These are phyloP conservation scores for Lordiphosa stackelbergi DNA, from an alignment of 1,140 invertebrate genomes.

Conservation along the genomic window DNA sequence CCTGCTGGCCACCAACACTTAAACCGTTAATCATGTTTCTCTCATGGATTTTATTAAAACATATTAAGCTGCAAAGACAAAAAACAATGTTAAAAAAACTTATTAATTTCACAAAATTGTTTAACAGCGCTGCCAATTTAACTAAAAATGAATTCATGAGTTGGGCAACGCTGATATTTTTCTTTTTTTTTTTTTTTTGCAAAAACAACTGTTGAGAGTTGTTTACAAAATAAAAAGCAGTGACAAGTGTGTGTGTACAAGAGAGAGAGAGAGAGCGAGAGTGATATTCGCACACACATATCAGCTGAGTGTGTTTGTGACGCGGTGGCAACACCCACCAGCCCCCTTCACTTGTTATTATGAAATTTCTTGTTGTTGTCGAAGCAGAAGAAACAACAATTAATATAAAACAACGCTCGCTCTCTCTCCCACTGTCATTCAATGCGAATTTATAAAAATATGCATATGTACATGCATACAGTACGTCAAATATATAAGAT, in stretches of 20 bases:
- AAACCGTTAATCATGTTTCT: conserved; percentile 55
- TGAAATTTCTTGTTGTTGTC: conserved; percentile 27
- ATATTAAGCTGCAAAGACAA: conserved; percentile 30
- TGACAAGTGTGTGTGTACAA: not conserved
- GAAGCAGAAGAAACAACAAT: conserved; percentile 5
- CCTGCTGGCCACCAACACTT: conserved; percentile 38
- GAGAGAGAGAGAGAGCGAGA: conserved; percentile 22
- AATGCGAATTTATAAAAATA: conserved; percentile 20
- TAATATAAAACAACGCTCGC: conserved; percentile 7
- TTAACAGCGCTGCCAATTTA: conserved; percentile 47
- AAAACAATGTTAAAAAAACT: conserved; percentile 25
- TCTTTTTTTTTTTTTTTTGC: conserved; percentile 14
- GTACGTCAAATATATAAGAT: conserved; percentile 1
- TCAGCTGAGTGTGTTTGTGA: conserved; percentile 40
- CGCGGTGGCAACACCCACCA: conserved; percentile 30
- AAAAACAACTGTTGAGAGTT: conserved; percentile 27
- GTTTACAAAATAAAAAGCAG: conserved; percentile 60
- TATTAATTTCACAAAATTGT: conserved; percentile 63
- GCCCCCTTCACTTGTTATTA: conserved; percentile 18
- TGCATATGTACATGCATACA: conserved; percentile 9
- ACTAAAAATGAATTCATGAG: conserved; percentile 33
- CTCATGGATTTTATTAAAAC: conserved; percentile 20
- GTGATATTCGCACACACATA: conserved; percentile 42
- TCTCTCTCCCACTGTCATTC: conserved; percentile 21
- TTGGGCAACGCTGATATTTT: conserved; percentile 46